Evolutionary conservation across 2,888 invertebrate genomes (phyloP).

Genomic region (Podabrus alpinus): DNA sequence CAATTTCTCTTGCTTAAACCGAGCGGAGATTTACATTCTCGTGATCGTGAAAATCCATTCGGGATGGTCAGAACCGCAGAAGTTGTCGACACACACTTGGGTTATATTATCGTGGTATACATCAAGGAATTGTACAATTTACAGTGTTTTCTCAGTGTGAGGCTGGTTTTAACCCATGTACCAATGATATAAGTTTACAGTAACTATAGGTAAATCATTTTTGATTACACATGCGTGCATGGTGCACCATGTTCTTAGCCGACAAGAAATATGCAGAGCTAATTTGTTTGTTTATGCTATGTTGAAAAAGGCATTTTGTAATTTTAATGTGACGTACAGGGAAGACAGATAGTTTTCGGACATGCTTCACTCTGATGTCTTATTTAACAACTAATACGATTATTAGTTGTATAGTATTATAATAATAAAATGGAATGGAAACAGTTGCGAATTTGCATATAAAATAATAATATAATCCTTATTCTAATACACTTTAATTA

Average conservation of each 20-base stretch:
- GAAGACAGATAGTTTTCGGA: constrained; percentile 20
- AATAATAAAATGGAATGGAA: neutral
- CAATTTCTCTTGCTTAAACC: neutral
- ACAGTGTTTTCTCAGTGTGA: constrained; percentile 27
- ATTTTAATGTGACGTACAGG: neutral
- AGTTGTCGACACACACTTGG: neutral
- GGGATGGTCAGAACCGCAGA: neutral
- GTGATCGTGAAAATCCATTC: neutral
- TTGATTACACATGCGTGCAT: constrained; percentile 44
- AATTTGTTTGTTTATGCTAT: constrained; percentile 52
- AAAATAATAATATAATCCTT: neutral
- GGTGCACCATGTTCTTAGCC: constrained; percentile 38
- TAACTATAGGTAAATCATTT: constrained; percentile 48
- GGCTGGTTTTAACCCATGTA: constrained; percentile 32
- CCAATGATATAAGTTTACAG: constrained; percentile 44
- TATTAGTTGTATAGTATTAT: neutral
- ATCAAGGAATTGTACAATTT: constrained; percentile 20
- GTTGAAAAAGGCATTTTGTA: constrained; percentile 38
- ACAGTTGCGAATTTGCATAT: neutral
- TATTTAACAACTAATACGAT: constrained; percentile 5
- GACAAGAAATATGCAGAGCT: constrained; percentile 47
- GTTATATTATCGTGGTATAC: neutral
- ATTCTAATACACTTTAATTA: neutral
- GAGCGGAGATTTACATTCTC: too few relatives aligned
- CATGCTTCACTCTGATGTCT: constrained; percentile 25